Conservation (phyloP, 2,888 invertebrate genomes). For the Euplagia quadripunctaria region DNA sequence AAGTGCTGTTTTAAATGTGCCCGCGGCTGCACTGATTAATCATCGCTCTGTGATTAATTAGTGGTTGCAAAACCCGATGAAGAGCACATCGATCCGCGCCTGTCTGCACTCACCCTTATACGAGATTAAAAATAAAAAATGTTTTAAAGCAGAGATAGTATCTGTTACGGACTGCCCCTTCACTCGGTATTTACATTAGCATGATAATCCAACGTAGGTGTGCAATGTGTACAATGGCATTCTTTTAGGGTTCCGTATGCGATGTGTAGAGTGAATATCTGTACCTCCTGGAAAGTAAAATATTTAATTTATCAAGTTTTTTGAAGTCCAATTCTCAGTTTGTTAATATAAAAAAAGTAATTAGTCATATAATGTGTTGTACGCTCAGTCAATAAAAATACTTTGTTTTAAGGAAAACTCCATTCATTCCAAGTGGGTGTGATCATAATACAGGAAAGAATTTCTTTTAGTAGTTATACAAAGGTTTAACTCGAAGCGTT, state of each 20-base stretch:
- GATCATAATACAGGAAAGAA: too few relatives aligned
- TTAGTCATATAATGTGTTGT: too few relatives aligned
- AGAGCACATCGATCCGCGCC: slow-evolving; percentile 62
- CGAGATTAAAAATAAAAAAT: slow-evolving; percentile 60
- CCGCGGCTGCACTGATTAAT: slow-evolving; percentile 78
- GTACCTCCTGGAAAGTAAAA: too few relatives aligned
- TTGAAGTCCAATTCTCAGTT: too few relatives aligned
- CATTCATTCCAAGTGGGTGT: too few relatives aligned
- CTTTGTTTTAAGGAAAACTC: too few relatives aligned
- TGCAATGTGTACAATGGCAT: slow-evolving; percentile 30
- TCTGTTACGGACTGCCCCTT: slow-evolving; percentile 58
- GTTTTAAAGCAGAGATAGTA: slow-evolving; percentile 50
- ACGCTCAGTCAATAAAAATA: too few relatives aligned
- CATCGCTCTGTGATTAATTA: slow-evolving; percentile 80
- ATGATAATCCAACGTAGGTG: slow-evolving; percentile 40
- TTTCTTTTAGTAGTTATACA: too few relatives aligned
- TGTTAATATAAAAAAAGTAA: too few relatives aligned
- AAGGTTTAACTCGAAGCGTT: too few relatives aligned
- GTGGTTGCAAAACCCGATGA: slow-evolving; percentile 69
- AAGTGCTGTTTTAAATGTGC: slow-evolving; percentile 74
- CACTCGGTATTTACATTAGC: slow-evolving; percentile 53
- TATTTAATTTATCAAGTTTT: too few relatives aligned
- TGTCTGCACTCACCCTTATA: slow-evolving; percentile 59
- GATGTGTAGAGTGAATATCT: background rate
- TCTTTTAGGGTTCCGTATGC: slow-evolving; percentile 14